A percentile compares a stretch with the other conserved stretches of the same genome.
Evolutionary conservation across 2,797 vertebrate genomes (phyloP).

Genomic region (Scleropages formosus): DNA sequence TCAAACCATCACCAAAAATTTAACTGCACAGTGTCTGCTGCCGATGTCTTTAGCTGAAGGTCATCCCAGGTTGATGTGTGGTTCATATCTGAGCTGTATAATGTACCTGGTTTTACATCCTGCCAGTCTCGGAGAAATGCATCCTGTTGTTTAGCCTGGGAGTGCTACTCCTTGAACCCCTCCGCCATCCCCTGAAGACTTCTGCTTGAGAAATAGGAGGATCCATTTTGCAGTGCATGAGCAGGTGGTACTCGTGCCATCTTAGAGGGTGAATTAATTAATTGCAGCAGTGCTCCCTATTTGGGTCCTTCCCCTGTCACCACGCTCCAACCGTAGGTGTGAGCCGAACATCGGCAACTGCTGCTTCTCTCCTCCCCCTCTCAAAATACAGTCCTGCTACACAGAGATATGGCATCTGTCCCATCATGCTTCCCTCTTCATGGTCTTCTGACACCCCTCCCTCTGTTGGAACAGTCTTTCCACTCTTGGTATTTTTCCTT

Average conservation of each 20-base stretch:
- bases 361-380: too few species aligned
- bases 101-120: background rate
- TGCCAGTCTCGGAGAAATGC: background rate
- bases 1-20: background rate
- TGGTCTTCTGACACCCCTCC: slow-evolving; percentile 5
- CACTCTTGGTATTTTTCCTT: background rate
- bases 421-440: background rate
- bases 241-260: background rate
- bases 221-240: background rate
- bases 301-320: background rate
- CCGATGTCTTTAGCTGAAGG: background rate
- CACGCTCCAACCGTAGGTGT: background rate
- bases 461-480: background rate
- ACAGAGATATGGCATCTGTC: background rate
- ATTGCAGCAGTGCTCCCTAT: slow-evolving; percentile 5
- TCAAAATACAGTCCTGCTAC: background rate
- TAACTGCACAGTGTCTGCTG: background rate
- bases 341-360: background rate
- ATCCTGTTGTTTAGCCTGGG: background rate
- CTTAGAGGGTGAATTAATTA: slow-evolving; percentile 12
- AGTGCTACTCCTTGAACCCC: background rate
- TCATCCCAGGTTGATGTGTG: background rate
- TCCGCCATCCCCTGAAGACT: background rate
- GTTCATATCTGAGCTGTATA: background rate
- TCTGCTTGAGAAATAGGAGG: background rate